These are phyloP conservation scores for Drosophila tropicalis DNA, from an alignment of 1,140 invertebrate species.

Conservation along the genomic window DNA sequence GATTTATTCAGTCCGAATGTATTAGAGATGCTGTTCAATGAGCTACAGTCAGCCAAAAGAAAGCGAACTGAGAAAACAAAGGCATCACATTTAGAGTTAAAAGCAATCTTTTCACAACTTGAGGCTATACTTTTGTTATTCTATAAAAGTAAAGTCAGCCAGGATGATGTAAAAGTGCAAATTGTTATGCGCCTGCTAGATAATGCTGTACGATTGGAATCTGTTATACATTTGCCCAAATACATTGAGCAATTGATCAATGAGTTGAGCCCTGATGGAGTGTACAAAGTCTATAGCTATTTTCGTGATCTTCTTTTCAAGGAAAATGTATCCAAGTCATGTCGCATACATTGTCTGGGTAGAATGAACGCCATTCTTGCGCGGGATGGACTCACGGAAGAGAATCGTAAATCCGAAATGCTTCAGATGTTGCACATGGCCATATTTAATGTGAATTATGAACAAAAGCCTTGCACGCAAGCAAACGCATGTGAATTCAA, in stretches of 20 bases:
- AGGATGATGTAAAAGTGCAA: constrained; percentile 30
- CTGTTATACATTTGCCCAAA: neutral
- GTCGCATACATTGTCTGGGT: constrained; percentile 32
- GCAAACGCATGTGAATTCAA: constrained; percentile 44
- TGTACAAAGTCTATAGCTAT: constrained; percentile 30
- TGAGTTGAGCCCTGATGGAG: constrained; percentile 1
- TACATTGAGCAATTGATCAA: constrained; percentile 26
- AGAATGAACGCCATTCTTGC: constrained; percentile 51
- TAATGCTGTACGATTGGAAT: constrained; percentile 33
- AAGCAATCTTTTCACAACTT: neutral
- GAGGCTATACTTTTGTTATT: neutral
- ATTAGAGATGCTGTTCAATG: neutral
- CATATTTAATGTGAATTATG: constrained; percentile 35
- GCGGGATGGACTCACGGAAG: constrained; percentile 22
- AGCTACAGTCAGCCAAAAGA: neutral
- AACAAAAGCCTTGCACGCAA: neutral
- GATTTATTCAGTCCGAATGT: constrained; percentile 3
- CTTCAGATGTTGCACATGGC: constrained; percentile 20
- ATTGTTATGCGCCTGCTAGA: constrained; percentile 34
- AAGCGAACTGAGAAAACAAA: neutral
- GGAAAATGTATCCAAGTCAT: neutral
- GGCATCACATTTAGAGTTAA: neutral
- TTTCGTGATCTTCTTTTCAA: constrained; percentile 22
- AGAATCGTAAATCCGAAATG: constrained; percentile 17
- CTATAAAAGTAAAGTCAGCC: constrained; percentile 28